These are phyloP conservation scores for Epinephelus lanceolatus DNA, from an alignment of 2,113 vertebrate species.

Conservation along the genomic window DNA sequence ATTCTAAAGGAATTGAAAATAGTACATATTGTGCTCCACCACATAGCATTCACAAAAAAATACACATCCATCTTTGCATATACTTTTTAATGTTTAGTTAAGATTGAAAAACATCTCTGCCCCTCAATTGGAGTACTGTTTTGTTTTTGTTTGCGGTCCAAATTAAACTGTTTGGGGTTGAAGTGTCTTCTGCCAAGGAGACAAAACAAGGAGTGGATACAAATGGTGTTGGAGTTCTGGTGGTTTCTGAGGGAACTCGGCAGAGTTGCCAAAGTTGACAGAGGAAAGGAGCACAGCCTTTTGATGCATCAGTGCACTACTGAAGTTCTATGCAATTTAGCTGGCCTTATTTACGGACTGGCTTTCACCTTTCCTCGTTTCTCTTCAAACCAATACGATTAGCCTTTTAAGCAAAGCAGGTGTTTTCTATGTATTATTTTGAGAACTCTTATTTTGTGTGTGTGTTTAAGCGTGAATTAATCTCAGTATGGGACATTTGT, in stretches of 20 bases:
- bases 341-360: constrained; percentile 80
- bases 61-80: constrained; percentile 9
- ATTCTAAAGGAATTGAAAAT: constrained; percentile 61
- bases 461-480: constrained; percentile 45
- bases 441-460: constrained; percentile 17
- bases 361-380: constrained; percentile 64
- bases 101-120: constrained; percentile 11
- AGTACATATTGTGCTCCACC: constrained; percentile 71
- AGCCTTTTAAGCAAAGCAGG: constrained; percentile 75
- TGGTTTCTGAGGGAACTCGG: constrained; percentile 69
- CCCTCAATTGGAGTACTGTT: constrained; percentile 14
- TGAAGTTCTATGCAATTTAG: constrained; percentile 86
- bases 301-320: constrained; percentile 75
- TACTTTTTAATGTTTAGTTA: constrained; percentile 46
- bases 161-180: constrained; percentile 16
- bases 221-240: constrained; percentile 57
- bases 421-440: constrained; percentile 69
- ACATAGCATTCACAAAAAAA: constrained; percentile 20
- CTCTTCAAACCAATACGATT: constrained; percentile 52
- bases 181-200: constrained; percentile 63
- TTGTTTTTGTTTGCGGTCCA: constrained; percentile 49
- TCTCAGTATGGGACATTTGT: constrained; percentile 34
- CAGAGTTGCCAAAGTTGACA: constrained; percentile 66
- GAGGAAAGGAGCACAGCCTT: constrained; percentile 79
- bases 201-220: constrained; percentile 47